phyloP scores from a whole-genome alignment of 2,113 vertebrate species.

The Saccopteryx leptura region DNA sequence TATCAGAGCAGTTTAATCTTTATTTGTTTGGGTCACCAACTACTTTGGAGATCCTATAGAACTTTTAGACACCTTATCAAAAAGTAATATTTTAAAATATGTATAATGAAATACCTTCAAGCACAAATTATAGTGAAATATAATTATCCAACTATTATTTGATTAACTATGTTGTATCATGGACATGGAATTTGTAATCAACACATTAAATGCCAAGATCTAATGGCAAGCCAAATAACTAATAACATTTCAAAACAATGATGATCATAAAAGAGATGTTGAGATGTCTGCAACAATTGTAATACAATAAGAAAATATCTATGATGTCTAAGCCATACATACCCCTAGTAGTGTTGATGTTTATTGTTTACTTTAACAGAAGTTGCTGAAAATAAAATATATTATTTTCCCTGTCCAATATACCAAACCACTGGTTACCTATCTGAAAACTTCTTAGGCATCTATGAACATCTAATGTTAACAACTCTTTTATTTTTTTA shows the following conservation, averaged over 20 bases:
- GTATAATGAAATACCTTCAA: background rate
- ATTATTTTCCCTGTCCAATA: background rate
- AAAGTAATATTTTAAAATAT: background rate
- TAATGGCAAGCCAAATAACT: background rate
- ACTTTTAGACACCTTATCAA: background rate
- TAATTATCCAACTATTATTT: background rate
- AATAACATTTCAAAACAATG: constrained; percentile 27
- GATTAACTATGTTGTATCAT: background rate
- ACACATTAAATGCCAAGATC: background rate
- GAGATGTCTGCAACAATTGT: background rate
- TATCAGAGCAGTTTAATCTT: background rate
- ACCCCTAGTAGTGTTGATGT: background rate
- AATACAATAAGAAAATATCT: background rate
- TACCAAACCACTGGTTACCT: background rate
- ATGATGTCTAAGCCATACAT: background rate
- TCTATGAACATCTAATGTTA: background rate
- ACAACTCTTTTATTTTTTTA: background rate
- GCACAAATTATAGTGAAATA: background rate
- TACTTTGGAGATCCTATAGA: background rate
- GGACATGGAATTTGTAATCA: background rate
- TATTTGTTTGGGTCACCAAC: background rate
- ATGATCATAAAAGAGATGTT: background rate
- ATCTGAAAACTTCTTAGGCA: background rate
- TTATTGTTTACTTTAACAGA: background rate
- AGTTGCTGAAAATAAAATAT: background rate